Percentiles rank a stretch among this genome's conserved stretches.
These are phyloP conservation scores for Laothoe populi DNA, from an alignment of 2,888 invertebrate genomes.

Conservation along the genomic window DNA sequence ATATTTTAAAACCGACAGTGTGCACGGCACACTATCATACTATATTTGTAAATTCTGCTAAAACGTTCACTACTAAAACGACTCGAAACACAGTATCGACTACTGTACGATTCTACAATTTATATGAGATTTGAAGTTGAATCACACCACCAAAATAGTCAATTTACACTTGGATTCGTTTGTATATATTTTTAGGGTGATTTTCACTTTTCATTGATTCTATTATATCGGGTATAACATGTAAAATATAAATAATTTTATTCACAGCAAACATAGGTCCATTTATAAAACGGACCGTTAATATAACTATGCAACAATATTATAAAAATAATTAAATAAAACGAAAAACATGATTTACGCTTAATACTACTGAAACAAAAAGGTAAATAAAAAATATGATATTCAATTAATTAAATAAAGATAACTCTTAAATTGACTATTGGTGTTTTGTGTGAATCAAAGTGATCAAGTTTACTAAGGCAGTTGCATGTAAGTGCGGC, in stretches of 20 bases:
- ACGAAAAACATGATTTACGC: neutral
- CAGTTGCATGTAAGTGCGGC: slow-evolving; percentile 17
- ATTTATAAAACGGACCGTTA: neutral
- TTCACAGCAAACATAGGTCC: neutral
- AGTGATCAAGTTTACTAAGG: slow-evolving; percentile 45
- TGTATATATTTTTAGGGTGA: slow-evolving; percentile 32
- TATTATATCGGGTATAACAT: no score
- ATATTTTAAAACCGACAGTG: slow-evolving; percentile 38
- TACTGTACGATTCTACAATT: slow-evolving; percentile 47
- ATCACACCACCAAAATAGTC: slow-evolving; percentile 69
- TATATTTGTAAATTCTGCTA: slow-evolving; percentile 37
- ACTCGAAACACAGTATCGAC: slow-evolving; percentile 39
- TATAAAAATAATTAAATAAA: neutral
- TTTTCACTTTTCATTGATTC: no score
- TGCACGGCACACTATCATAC: slow-evolving; percentile 45
- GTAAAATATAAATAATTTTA: neutral
- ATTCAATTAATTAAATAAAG: neutral
- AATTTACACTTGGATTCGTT: slow-evolving; percentile 46
- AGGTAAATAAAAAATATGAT: neutral
- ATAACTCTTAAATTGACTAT: slow-evolving; percentile 50
- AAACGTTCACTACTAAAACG: slow-evolving; percentile 31
- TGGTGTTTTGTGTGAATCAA: slow-evolving; percentile 58
- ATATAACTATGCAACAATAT: slow-evolving; percentile 16
- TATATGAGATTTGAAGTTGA: slow-evolving; percentile 55
- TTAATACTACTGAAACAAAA: slow-evolving; percentile 15